A percentile compares a stretch with the other conserved stretches of the same genome.
phyloP scores from a whole-genome alignment of 2,797 vertebrate genomes.

The Acridotheres tristis region DNA sequence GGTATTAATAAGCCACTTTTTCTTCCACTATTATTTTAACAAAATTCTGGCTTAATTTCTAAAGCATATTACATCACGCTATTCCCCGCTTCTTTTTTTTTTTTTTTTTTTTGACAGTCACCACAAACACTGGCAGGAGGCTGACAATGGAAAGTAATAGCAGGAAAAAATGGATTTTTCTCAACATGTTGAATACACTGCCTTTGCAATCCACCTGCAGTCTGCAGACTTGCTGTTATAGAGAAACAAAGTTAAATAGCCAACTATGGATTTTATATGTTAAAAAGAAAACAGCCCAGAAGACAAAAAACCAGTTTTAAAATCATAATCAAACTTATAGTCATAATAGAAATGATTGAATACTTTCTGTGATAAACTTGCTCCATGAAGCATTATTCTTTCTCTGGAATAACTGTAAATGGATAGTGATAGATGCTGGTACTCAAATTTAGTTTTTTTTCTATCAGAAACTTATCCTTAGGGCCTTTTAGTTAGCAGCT shows the following conservation, averaged over 20 bases:
- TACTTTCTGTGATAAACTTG: not conserved
- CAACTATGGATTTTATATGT: not conserved
- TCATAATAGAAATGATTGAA: not conserved
- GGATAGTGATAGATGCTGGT: not conserved
- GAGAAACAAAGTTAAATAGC: not conserved
- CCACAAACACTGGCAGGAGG: not conserved
- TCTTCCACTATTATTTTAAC: not conserved
- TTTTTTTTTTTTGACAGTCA: not conserved
- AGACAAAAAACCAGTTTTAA: fast-evolving
- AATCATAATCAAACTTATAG: not conserved
- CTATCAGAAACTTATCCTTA: not conserved
- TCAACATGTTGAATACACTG: not conserved
- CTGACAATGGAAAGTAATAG: not conserved
- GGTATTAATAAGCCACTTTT: not conserved
- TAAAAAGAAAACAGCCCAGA: not conserved
- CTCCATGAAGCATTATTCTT: not conserved
- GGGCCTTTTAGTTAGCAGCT: not conserved
- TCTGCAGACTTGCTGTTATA: not conserved
- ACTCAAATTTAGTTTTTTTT: not conserved
- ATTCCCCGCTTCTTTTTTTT: not conserved
- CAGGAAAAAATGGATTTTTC: not conserved
- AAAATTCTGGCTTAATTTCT: not conserved
- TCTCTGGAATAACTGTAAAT: not conserved
- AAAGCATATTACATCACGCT: not conserved
- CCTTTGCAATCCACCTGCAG: not conserved